Base-by-base conservation (phyloP, 2,113 vertebrate species). In the Phylloscopus whistleri region DNA sequence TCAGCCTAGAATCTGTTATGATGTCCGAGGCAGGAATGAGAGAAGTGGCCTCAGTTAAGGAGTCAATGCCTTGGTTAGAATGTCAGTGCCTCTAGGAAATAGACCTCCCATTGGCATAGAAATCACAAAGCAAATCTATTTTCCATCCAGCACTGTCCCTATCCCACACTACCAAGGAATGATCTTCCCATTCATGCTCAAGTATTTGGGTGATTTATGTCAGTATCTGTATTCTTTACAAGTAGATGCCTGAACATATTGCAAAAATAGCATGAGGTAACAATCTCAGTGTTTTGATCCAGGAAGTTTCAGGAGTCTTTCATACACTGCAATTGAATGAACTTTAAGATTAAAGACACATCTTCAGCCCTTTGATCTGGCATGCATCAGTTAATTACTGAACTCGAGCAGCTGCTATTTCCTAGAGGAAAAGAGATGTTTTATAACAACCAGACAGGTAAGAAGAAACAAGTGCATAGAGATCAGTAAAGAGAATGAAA, bases 351-450 rank as follows among this genome's bases (percentile, higher is more conserved):
- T 87, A 69, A 84, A 87, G 87, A 73, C 13, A 17, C 35, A 73
- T 59, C 75, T 74, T 91, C 75, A 86, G 35, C 43, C 66, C 39
- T 95, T 93, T 94, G 89, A 91, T 91, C 70, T 81, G 33, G 8
- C 56, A 39, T 79, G 58, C 72, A 80, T 69, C 68, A 43, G 59
- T 73, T 95, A 94, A 95, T 89, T 79, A 80, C 51, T 59, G 48
- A 84, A 67, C 55, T 79, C 7, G 1, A 63, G 78, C 46, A 93
- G 55, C 55, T 89, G 44, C 52, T 77, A 1, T 49, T 91, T 93
- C 67, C 51, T 16, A 8, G 39, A 91, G 75, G 70, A 87, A 85
- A 83, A 39, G 13, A 53, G 5, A 37, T 33, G 17, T 27, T 76
- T 90, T 85, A 46, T 52, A 85, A 66, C 35, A 90, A 66, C 28